Conservation (phyloP, 2,888 invertebrate species). For the Oligia fasciuncula region DNA sequence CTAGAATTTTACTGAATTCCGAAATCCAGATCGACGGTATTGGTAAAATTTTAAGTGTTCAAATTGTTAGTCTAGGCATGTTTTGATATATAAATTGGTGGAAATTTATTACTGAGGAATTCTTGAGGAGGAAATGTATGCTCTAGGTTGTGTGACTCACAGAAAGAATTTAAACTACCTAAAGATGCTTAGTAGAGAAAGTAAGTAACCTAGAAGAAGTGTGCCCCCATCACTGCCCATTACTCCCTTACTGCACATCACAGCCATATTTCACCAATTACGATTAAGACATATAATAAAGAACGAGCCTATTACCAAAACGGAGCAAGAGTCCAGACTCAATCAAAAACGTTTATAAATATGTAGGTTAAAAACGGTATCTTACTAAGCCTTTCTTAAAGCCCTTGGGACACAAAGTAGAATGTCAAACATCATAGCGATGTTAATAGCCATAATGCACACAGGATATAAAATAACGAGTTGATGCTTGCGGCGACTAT, state of each 20-base stretch:
- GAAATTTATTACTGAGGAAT: constrained; percentile 19
- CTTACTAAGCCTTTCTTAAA: not conserved
- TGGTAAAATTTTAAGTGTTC: constrained; percentile 54
- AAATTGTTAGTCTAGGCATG: constrained; percentile 38
- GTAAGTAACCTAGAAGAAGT: not conserved
- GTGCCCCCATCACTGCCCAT: not conserved
- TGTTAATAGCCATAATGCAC: constrained; percentile 20
- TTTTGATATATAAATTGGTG: constrained; percentile 31
- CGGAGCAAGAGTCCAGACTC: not conserved
- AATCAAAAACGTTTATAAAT: not conserved
- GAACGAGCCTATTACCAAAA: not conserved
- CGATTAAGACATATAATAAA: not conserved
- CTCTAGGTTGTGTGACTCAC: constrained; percentile 39
- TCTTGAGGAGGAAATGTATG: constrained; percentile 13
- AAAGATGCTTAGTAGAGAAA: constrained; percentile 26
- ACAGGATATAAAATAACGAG: constrained; percentile 20
- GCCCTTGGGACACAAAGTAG: not conserved
- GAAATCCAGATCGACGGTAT: constrained; percentile 48
- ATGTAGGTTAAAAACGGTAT: not conserved
- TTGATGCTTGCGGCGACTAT: constrained; percentile 18
- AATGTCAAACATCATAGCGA: constrained; percentile 1
- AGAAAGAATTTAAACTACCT: constrained; percentile 19
- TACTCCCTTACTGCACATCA: too few relatives aligned
- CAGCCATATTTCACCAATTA: not conserved
- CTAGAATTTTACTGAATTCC: constrained; percentile 57